phyloP scores from a whole-genome alignment of 2,113 vertebrate species.

The Turdus rufiventris region DNA sequence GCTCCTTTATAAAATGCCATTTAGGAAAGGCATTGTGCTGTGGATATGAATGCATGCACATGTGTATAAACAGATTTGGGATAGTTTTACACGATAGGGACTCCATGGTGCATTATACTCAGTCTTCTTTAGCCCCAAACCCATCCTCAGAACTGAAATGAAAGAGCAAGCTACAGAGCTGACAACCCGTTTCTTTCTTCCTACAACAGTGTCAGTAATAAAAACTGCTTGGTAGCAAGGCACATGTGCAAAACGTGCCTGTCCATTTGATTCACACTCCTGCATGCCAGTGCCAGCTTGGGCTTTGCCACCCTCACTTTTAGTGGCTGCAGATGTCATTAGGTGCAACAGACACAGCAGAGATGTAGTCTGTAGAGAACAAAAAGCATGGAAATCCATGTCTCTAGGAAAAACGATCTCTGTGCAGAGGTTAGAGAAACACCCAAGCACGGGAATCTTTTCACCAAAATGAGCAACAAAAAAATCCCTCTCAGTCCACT shows the following conservation, averaged over 20 bases:
- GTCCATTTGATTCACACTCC: background rate
- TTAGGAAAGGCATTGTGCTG: background rate
- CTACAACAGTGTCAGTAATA: background rate
- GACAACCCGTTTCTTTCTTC: background rate
- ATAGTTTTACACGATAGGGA: rapidly evolving
- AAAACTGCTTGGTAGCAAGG: background rate
- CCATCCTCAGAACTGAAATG: background rate
- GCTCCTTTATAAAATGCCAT: background rate
- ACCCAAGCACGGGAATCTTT: background rate
- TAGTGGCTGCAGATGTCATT: background rate
- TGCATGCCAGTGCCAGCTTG: background rate
- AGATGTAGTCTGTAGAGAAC: background rate
- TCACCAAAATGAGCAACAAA: background rate
- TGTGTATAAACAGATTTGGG: rapidly evolving
- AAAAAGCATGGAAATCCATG: background rate
- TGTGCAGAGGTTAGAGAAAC: background rate
- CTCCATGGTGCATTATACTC: background rate
- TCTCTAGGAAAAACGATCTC: background rate
- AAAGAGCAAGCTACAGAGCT: background rate
- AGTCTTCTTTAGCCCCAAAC: background rate
- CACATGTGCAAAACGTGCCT: background rate
- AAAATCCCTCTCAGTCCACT: background rate
- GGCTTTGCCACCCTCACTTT: background rate
- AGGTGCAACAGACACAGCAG: background rate
- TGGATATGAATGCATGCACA: background rate